These are phyloP conservation scores for Lutraria lutraria DNA, from an alignment of 2,888 invertebrate species.

Conservation along the genomic window DNA sequence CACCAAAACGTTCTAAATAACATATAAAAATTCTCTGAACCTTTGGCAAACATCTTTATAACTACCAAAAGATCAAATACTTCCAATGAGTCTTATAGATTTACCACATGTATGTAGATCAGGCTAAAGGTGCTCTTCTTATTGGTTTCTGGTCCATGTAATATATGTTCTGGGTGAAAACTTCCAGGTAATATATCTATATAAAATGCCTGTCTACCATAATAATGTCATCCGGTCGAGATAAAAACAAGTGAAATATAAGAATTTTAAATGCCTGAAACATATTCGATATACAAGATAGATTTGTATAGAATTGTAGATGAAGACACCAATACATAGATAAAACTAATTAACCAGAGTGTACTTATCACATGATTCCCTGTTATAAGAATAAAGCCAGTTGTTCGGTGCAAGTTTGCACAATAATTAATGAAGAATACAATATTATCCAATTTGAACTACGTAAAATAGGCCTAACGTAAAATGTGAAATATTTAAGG, in stretches of 20 bases:
- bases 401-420: too few relatives aligned
- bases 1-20: constrained; percentile 9
- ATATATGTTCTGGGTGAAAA: neutral
- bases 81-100: constrained; percentile 14
- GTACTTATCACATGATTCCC: too few relatives aligned
- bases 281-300: too few relatives aligned
- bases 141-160: neutral
- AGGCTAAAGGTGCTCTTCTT: neutral
- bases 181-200: neutral
- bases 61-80: constrained; percentile 27
- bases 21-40: constrained; percentile 25
- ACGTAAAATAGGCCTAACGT: too few relatives aligned
- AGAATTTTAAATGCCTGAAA: too few relatives aligned
- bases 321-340: too few relatives aligned
- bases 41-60: constrained; percentile 28
- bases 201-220: too few relatives aligned
- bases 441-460: neutral
- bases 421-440: neutral
- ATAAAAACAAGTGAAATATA: neutral
- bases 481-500: neutral
- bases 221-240: neutral
- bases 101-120: constrained; percentile 1
- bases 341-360: too few relatives aligned
- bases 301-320: too few relatives aligned
- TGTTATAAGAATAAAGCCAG: too few relatives aligned